Conservation (phyloP, 2,113 vertebrate genomes). For the Charina bottae region DNA sequence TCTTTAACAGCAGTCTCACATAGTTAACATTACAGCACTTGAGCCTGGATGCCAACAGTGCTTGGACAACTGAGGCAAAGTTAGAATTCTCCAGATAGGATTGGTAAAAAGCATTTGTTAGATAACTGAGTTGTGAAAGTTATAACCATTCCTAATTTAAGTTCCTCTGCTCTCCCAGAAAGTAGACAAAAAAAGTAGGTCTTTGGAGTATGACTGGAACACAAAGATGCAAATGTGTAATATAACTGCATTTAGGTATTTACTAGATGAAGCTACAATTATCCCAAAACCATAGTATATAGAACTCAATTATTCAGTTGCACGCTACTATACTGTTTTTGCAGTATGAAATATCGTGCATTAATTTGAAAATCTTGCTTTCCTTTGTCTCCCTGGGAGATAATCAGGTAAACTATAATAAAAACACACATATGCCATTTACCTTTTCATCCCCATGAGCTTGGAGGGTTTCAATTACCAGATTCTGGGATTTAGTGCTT, state of each 20-base stretch:
- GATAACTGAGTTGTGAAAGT: neutral
- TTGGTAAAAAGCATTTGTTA: neutral
- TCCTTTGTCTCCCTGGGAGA: conserved; percentile 65
- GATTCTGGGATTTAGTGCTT: conserved; percentile 82
- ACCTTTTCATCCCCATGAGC: conserved; percentile 74
- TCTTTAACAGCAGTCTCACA: neutral
- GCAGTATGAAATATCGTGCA: conserved; percentile 33
- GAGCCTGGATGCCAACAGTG: neutral
- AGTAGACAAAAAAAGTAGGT: neutral
- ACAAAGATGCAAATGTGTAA: neutral
- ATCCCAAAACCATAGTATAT: neutral
- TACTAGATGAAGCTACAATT: conserved; percentile 1
- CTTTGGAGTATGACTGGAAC: neutral
- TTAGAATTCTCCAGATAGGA: neutral
- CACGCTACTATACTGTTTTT: neutral
- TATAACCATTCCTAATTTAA: neutral
- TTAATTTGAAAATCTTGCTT: conserved; percentile 34
- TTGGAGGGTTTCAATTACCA: conserved; percentile 83
- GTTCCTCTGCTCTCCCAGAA: neutral
- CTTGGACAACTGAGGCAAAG: neutral
- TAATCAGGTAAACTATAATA: conserved; percentile 65
- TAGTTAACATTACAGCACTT: neutral
- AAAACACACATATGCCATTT: conserved; percentile 65
- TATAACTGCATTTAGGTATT: neutral
- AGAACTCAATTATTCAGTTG: neutral